Conservation (phyloP, 2,113 vertebrate species). For the Petrocephalus zakoni region DNA sequence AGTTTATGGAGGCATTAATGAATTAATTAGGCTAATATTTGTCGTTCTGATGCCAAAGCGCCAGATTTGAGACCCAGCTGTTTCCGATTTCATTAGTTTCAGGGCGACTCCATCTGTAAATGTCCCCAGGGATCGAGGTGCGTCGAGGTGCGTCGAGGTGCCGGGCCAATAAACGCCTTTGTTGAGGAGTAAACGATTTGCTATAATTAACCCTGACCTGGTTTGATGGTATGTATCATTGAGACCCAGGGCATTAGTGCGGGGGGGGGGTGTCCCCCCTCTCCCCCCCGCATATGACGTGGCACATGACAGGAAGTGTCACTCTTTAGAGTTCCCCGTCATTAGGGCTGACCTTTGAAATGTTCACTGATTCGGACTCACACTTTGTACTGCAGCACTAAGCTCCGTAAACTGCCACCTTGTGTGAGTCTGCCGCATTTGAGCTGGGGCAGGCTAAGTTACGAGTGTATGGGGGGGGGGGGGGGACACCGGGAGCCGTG, state of each 20-base stretch:
- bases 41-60: not conserved
- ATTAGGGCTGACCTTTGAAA: not conserved
- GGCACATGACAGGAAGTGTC: not conserved
- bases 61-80: not conserved
- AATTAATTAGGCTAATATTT: slow-evolving; percentile 46
- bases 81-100: slow-evolving; percentile 35
- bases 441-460: not conserved
- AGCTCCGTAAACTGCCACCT: not conserved
- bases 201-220: slow-evolving; percentile 68
- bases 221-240: slow-evolving; percentile 60
- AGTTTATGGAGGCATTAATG: not conserved
- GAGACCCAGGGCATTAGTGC: slow-evolving; percentile 45
- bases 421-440: not conserved
- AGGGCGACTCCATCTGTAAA: slow-evolving; percentile 51
- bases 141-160: slow-evolving; percentile 13
- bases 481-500: slow-evolving; percentile 9
- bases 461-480: not conserved
- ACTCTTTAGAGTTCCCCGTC: not conserved
- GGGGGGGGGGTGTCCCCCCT: not conserved
- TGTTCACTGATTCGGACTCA: not conserved
- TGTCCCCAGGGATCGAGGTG: slow-evolving; percentile 2
- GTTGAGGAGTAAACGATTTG: slow-evolving; percentile 56
- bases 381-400: not conserved
- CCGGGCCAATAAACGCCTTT: slow-evolving; percentile 46
- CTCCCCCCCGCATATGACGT: slow-evolving; percentile 33